Evolutionary conservation across 2,113 vertebrate species (phyloP).

Genomic region (Malurus alboscapulatus): DNA sequence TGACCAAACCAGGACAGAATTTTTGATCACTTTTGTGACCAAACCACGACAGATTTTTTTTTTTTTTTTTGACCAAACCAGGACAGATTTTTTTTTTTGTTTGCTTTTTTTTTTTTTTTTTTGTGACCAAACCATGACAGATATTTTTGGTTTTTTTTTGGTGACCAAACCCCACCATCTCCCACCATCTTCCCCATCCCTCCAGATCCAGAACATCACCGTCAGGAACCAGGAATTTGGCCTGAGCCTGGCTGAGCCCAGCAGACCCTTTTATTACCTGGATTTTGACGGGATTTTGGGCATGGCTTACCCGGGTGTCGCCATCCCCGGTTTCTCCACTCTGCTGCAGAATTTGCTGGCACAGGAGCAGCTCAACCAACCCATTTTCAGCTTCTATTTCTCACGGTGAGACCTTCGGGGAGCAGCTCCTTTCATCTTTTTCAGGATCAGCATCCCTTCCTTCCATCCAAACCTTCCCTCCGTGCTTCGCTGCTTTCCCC

Average conservation of each 20-base stretch:
- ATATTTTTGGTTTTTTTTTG: neutral
- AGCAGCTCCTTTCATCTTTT: neutral
- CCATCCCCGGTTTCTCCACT: neutral
- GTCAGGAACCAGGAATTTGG: slow-evolving; percentile 77
- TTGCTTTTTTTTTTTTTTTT: too few relatives aligned
- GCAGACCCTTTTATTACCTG: slow-evolving; percentile 56
- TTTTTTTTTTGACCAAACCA: too few relatives aligned
- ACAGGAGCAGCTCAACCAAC: slow-evolving; percentile 42
- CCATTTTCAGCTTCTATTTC: slow-evolving; percentile 72
- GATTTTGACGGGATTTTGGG: slow-evolving; percentile 72
- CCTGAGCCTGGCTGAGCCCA: slow-evolving; percentile 64
- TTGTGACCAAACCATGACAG: too few relatives aligned
- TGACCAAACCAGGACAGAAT: too few relatives aligned
- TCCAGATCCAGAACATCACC: slow-evolving; percentile 71
- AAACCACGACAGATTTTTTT: too few relatives aligned
- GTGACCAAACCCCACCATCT: fast-evolving
- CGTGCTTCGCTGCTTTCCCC: fast-evolving
- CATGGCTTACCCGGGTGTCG: slow-evolving; percentile 52
- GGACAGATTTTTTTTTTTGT: too few relatives aligned
- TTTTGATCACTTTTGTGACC: too few relatives aligned
- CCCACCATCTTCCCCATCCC: neutral
- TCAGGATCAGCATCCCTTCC: neutral
- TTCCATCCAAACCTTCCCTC: neutral
- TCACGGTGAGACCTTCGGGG: slow-evolving; percentile 4
- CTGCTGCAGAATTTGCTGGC: slow-evolving; percentile 53